phyloP scores from a whole-genome alignment of 2,888 invertebrate genomes.

The Biston stratarius region DNA sequence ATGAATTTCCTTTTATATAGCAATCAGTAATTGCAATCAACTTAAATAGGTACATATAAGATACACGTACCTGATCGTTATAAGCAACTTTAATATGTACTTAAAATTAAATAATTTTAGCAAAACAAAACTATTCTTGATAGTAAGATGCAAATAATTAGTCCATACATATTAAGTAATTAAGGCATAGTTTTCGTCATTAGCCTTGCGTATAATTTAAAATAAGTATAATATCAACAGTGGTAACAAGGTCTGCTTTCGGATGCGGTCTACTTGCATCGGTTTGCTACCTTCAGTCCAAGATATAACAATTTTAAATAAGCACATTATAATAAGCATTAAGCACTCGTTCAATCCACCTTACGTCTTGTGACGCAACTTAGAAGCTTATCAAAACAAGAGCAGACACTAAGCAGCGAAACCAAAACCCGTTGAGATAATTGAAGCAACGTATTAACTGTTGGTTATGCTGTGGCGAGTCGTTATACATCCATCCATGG shows the following conservation, averaged over 20 bases:
- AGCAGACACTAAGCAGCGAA: conserved; percentile 41
- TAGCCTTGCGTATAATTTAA: conserved; percentile 18
- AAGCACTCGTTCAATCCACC: conserved; percentile 39
- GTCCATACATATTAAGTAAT: conserved; percentile 8
- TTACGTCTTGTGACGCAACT: conserved; percentile 54
- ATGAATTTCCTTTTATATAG: too few species aligned
- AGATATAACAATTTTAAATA: conserved; percentile 16
- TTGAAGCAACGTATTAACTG: conserved; percentile 25
- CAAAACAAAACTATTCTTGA: neutral
- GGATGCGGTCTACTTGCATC: neutral
- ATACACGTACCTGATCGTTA: too few species aligned
- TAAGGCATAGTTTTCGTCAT: conserved; percentile 14
- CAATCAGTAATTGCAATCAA: too few species aligned
- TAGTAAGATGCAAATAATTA: conserved; percentile 9
- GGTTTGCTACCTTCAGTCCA: conserved; percentile 3
- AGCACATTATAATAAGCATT: conserved; percentile 25
- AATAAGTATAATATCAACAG: conserved; percentile 13
- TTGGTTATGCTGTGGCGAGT: conserved; percentile 13
- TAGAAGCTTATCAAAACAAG: conserved; percentile 56
- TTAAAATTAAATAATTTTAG: too few species aligned
- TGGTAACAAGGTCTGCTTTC: conserved; percentile 18
- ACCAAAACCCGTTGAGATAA: conserved; percentile 39
- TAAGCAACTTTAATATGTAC: too few species aligned
- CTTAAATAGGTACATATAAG: too few species aligned
- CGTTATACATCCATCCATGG: conserved; percentile 21